Percentiles rank a stretch among this genome's conserved stretches.
These are phyloP conservation scores for Etia nguti DNA, from an alignment of 2,113 vertebrate genomes.

Conservation along the genomic window DNA sequence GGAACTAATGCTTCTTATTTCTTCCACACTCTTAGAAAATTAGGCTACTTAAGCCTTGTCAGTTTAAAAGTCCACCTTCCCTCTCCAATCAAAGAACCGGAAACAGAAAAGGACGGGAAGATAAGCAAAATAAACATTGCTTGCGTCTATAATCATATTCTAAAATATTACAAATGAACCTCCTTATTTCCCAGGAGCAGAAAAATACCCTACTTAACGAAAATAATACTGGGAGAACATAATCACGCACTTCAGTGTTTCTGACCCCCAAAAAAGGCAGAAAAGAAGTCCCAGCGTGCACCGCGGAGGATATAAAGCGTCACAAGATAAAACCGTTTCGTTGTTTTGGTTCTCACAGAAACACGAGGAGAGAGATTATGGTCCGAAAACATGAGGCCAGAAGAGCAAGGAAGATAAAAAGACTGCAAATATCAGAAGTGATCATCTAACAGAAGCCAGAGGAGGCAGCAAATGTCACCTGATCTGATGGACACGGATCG, in stretches of 20 bases:
- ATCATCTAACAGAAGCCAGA: slow-evolving; percentile 35
- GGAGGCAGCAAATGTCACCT: slow-evolving; percentile 23
- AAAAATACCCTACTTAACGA: neutral
- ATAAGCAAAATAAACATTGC: neutral
- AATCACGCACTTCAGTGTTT: neutral
- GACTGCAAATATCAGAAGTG: slow-evolving; percentile 24
- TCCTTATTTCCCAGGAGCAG: neutral
- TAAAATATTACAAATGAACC: neutral
- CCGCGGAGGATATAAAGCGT: neutral
- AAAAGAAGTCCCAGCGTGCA: neutral
- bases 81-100: neutral
- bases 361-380: neutral
- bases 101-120: neutral
- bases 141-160: neutral
- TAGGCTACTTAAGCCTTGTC: neutral
- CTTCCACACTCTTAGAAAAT: neutral
- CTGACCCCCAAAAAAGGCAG: neutral
- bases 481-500: slow-evolving; percentile 51
- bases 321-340: neutral
- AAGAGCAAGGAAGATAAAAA: slow-evolving; percentile 6
- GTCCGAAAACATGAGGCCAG: neutral
- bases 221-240: neutral
- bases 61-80: neutral
- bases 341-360: slow-evolving; percentile 14
- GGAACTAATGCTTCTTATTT: neutral